Evolutionary conservation across 2,888 invertebrate genomes (phyloP).

Genomic region (Chouioia cunea): DNA sequence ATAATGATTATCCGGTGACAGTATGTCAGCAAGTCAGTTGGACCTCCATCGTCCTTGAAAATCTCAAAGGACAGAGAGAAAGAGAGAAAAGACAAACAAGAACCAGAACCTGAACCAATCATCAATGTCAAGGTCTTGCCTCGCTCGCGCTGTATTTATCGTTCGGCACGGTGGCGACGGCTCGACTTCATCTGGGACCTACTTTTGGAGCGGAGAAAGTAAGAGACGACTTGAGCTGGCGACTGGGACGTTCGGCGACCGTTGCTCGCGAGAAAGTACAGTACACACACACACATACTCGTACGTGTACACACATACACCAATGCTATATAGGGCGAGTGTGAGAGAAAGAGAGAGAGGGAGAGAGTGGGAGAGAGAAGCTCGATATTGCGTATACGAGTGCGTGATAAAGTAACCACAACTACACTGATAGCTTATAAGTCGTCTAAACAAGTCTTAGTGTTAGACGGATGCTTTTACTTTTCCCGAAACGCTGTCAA

Average conservation of each 20-base stretch:
- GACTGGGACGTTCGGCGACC: slow-evolving; percentile 55
- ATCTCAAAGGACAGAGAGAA: no score
- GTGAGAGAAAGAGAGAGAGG: slow-evolving; percentile 35
- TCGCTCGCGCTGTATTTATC: not conserved
- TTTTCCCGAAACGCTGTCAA: not conserved
- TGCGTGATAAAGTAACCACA: no score
- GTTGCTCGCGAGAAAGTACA: slow-evolving; percentile 60
- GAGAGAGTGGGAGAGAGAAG: slow-evolving; percentile 14
- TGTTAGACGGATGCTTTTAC: not conserved
- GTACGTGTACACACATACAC: slow-evolving; percentile 54
- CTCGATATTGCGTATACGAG: not conserved
- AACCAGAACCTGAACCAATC: slow-evolving; percentile 5
- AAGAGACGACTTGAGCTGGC: slow-evolving; percentile 52
- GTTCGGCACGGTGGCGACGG: slow-evolving; percentile 47
- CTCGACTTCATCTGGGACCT: slow-evolving; percentile 64
- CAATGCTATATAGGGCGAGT: slow-evolving; percentile 53
- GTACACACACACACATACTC: slow-evolving; percentile 22
- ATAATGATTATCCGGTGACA: no score
- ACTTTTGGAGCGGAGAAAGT: slow-evolving; percentile 65
- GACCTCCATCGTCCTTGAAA: no score
- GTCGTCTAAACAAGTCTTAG: not conserved
- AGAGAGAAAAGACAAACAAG: no score
- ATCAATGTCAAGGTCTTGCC: slow-evolving; percentile 24
- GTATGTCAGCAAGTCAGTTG: no score
- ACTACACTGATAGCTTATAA: no score